Evolutionary conservation across 1,140 invertebrate genomes (phyloP), one percentile per base, ranked within the genome.

Genomic region (Drosophila insularis): DNA sequence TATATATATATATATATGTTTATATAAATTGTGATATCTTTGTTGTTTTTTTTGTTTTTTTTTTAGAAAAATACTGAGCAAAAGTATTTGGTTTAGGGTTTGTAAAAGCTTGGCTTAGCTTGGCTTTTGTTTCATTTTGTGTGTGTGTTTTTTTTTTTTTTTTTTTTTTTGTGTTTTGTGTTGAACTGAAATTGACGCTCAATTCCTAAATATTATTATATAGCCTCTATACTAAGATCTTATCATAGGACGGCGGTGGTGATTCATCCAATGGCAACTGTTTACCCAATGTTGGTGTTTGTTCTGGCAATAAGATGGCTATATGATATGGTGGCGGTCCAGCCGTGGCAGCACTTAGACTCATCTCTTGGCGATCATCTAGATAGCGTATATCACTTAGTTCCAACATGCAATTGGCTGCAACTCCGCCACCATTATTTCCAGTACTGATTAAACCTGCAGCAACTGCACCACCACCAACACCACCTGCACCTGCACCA

Each of bases 221-320:
- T 55, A 68, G 32, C 46, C 62, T 72, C 89, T 92, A 92, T 32
- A 91, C 90, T 69, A 94, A 91, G 66, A 94, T 93, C 75, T 94
- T 94, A 71, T 94, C 93, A 69, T 94, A 94, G 70, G 94, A 94
- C 54, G 94, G 94, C 40, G 94, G 94, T 43, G 94, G 94, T 23
- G 93, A 92, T 77, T 94, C 94, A 70, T 92, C 91, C 69, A 87
- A n/a, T 27, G 72, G 77, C 32, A 92, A 90, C 39, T 92, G 77
- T 17, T 92, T 90, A 13, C 78, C 81, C 77, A 89, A 21, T 14
- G 63, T 68, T 39, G 71, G 60, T 11, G 85, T 84, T 43, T 89
- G 84, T n/a, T 93, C 93, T 39, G 94, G 94, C 77, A 94, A 92
- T 19, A 94, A 78, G 43, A 94, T 94, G 53, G 94, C 94, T 91